Evolutionary conservation across 30 jellyfish, hydroid and myxozoan species (phyloP), one percentile per base, ranked within the genome.

Genomic region (Cassiopea xamachana): DNA sequence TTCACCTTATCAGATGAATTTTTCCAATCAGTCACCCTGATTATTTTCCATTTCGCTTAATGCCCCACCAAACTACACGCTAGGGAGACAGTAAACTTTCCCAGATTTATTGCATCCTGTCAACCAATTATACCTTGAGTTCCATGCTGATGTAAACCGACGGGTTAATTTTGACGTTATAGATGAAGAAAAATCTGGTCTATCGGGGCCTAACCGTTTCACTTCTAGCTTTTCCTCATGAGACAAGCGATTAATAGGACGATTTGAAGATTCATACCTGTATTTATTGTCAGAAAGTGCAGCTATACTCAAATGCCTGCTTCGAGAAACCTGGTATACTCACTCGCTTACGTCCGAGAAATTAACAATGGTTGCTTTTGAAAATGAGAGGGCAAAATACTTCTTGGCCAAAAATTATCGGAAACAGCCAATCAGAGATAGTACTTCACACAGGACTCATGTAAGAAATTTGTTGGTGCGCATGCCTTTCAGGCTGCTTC

Each of bases 1-100:
- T 79, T 88, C 59, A 79, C 95, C 79, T 79, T 88, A 19, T 77
- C 95, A 17, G 91, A 62, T 43, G 78, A 58, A 55, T 88, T 86
- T 74, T 77, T 88, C 86, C 90, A 88, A 73, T 88, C 95, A 19
- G 9, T 77, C 59, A 60, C 79, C 9, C 68, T 64, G 60, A 46
- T 79, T 88, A 91, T 86, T 77, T 7, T 79, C 60, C 72, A 77
- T 77, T 67, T 79, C 86, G 3, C 86, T 5, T n/a, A 8, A 58
- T 10, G 85, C 47, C 1, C 77, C 79, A 45, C 94, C 94, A 75
- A 87, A 87, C 73, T 48, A 74, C 7, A 84, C 12, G 62, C 92
- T 70, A 51, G 92, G 92, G 58, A 84, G 72, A 73, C 86, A 84
- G 74, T 84, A 73, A n/a, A 59, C 92, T 55, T 84, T 74, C 73